Conservation (phyloP, 2,888 invertebrate species). For the Monoplex corrugatus region DNA sequence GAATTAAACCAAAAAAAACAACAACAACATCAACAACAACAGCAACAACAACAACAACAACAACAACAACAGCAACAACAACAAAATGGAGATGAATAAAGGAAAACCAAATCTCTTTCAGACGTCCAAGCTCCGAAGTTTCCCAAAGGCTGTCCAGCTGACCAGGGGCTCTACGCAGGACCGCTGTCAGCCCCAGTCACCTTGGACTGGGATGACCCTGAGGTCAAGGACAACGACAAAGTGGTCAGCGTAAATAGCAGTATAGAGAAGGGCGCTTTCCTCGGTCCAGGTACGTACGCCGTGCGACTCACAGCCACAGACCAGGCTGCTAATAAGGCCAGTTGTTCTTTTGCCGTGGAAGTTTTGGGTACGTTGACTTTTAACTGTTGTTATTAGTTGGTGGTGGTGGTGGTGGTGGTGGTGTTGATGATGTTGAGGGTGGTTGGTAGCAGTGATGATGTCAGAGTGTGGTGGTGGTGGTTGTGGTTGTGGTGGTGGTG, state of each 20-base stretch:
- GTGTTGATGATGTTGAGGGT: too few species aligned
- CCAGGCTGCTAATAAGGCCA: neutral
- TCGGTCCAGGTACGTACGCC: neutral
- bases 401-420: too few species aligned
- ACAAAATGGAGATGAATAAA: too few species aligned
- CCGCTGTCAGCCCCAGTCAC: neutral
- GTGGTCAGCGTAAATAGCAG: neutral
- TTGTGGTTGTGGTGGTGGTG: too few species aligned
- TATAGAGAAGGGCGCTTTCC: neutral
- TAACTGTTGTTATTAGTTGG: too few species aligned
- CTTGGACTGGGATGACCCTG: neutral
- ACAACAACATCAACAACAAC: too few species aligned
- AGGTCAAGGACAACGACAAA: neutral
- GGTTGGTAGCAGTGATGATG: too few species aligned
- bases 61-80: too few species aligned
- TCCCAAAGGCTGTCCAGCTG: neutral
- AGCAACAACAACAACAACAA: too few species aligned
- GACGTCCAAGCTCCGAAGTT: neutral
- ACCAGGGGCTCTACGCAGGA: slow-evolving; percentile 6
- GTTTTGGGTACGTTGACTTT: neutral
- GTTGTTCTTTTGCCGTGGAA: neutral
- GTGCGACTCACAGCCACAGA: neutral
- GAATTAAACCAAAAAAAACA: too few species aligned
- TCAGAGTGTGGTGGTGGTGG: too few species aligned
- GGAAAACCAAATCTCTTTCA: too few species aligned